Conservation (phyloP, 1,140 invertebrate genomes). For the Penaeus chinensis region DNA sequence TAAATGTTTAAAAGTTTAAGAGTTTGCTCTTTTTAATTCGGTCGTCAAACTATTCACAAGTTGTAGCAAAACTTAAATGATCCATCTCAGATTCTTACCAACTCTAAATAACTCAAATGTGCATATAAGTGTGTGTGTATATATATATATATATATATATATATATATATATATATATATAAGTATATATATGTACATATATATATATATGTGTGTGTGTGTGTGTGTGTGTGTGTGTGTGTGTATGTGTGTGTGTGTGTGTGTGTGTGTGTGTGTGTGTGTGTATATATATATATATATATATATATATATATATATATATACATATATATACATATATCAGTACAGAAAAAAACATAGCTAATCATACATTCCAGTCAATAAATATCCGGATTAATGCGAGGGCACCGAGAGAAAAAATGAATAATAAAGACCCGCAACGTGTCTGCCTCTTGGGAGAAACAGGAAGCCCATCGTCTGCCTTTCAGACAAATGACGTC, state of each 20-base stretch:
- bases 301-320: neutral
- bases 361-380: too few relatives aligned
- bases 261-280: too few relatives aligned
- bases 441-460: neutral
- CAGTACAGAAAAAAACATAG: too few relatives aligned
- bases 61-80: too few relatives aligned
- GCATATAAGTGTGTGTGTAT: slow-evolving; percentile 3
- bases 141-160: neutral
- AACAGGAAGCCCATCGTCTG: neutral
- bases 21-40: too few relatives aligned
- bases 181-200: neutral
- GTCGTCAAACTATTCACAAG: too few relatives aligned
- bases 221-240: neutral
- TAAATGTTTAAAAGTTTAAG: too few relatives aligned
- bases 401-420: neutral
- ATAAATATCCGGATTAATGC: too few relatives aligned
- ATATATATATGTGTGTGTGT: slow-evolving; percentile 11
- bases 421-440: neutral
- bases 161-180: slow-evolving; percentile 5
- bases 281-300: too few relatives aligned
- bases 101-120: too few relatives aligned
- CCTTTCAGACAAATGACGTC: neutral
- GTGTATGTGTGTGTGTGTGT: neutral
- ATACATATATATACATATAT: neutral
- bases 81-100: too few relatives aligned